These are phyloP conservation scores for Drosophila acutilabella DNA, from an alignment of 2,888 invertebrate genomes.

Conservation along the genomic window DNA sequence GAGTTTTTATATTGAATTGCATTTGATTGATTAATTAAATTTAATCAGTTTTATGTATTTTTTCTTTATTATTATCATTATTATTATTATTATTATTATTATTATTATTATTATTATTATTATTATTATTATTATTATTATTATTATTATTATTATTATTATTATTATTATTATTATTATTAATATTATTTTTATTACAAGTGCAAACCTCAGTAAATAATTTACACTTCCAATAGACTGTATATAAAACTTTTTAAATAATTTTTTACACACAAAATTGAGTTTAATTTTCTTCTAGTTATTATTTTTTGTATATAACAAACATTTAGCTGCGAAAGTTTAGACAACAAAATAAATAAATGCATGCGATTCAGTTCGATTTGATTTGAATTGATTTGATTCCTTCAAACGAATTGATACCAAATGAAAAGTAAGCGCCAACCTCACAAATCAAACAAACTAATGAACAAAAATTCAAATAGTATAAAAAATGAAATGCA, in stretches of 20 bases:
- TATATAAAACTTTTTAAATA: background rate
- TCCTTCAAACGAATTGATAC: slow-evolving; percentile 14
- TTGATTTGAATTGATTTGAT: slow-evolving; percentile 12
- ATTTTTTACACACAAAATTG: background rate
- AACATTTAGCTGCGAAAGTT: slow-evolving; percentile 25
- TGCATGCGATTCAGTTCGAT: slow-evolving; percentile 1
- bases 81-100: no score
- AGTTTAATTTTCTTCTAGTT: background rate
- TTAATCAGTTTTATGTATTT: no score
- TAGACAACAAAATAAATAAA: slow-evolving; percentile 27
- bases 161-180: no score
- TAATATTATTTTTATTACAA: no score
- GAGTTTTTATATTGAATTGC: background rate
- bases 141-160: no score
- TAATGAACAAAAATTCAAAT: slow-evolving; percentile 62
- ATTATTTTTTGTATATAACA: slow-evolving; percentile 17
- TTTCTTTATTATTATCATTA: no score
- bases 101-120: no score
- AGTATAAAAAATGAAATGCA: slow-evolving; percentile 57
- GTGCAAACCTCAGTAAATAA: no score
- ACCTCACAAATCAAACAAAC: slow-evolving; percentile 51
- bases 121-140: no score
- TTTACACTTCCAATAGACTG: background rate
- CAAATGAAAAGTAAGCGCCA: slow-evolving; percentile 14
- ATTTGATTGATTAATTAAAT: background rate